Evolutionary conservation across 2,888 invertebrate genomes (phyloP).

Genomic region (Phymatocera aterrima): DNA sequence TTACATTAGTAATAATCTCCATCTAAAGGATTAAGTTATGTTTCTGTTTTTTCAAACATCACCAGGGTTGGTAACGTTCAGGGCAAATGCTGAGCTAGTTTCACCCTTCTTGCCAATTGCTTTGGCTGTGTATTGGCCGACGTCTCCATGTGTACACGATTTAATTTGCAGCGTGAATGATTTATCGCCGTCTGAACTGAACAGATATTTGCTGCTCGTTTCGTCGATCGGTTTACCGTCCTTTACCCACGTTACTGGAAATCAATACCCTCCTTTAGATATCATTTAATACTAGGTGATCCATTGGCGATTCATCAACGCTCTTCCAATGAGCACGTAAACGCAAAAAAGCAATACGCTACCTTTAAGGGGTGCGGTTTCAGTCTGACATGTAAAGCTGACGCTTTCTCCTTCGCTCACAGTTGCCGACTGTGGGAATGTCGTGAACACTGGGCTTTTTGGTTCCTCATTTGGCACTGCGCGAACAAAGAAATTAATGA

Average conservation of each 20-base stretch:
- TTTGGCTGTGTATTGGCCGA: slow-evolving; percentile 92
- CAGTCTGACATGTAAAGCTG: slow-evolving; percentile 88
- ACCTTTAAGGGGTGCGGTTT: slow-evolving; percentile 78
- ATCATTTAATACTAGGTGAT: not conserved
- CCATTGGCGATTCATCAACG: not conserved
- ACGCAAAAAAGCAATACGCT: slow-evolving; percentile 43
- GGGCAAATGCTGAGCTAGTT: slow-evolving; percentile 89
- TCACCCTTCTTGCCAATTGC: slow-evolving; percentile 92
- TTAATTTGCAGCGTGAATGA: slow-evolving; percentile 88
- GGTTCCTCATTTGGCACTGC: slow-evolving; percentile 90
- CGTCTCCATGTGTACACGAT: slow-evolving; percentile 85
- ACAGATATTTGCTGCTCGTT: slow-evolving; percentile 85
- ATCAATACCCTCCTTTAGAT: slow-evolving; percentile 2
- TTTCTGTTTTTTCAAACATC: slow-evolving; percentile 72
- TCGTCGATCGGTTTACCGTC: slow-evolving; percentile 94
- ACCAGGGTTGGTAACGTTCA: slow-evolving; percentile 83
- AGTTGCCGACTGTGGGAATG: slow-evolving; percentile 93
- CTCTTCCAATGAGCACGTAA: not conserved
- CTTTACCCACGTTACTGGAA: slow-evolving; percentile 87
- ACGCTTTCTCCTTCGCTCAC: slow-evolving; percentile 88
- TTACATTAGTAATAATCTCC: slow-evolving; percentile 34
- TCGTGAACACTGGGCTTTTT: slow-evolving; percentile 89
- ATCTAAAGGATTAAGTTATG: slow-evolving; percentile 24
- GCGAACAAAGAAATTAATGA: slow-evolving; percentile 50
- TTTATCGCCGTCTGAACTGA: slow-evolving; percentile 88